These are phyloP conservation scores for Oasisia sp. DNA, from an alignment of 2,888 invertebrate genomes.

Conservation along the genomic window DNA sequence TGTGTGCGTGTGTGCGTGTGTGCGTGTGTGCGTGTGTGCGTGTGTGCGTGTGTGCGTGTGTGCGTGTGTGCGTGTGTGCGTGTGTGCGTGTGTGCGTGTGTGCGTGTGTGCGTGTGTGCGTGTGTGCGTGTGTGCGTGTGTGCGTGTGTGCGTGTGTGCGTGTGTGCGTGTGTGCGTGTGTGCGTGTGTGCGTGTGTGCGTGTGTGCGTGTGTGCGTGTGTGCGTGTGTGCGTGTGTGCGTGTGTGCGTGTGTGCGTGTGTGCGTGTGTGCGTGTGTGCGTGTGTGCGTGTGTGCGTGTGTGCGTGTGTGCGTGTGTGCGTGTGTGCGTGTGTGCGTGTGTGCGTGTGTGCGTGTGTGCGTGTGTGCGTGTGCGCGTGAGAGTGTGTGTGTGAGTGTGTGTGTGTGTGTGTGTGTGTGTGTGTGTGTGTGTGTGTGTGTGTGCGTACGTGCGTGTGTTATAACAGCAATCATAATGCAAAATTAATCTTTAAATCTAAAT, in stretches of 20 bases:
- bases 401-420: constrained; percentile 14
- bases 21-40: too few relatives aligned
- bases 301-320: too few relatives aligned
- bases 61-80: background rate
- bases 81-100: background rate
- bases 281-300: too few relatives aligned
- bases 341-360: too few relatives aligned
- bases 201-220: background rate
- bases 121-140: too few relatives aligned
- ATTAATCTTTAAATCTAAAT: too few relatives aligned
- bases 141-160: too few relatives aligned
- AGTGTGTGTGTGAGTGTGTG: background rate
- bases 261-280: background rate
- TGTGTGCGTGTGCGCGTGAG: too few relatives aligned
- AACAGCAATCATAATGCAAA: background rate
- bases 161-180: too few relatives aligned
- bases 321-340: too few relatives aligned
- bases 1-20: constrained; percentile 13
- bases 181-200: background rate
- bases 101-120: too few relatives aligned
- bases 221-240: background rate
- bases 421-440: background rate
- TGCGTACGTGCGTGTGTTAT: background rate
- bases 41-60: background rate
- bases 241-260: background rate